These are phyloP conservation scores for Mizuhopecten yessoensis DNA, from an alignment of 1,140 invertebrate genomes.

Conservation along the genomic window DNA sequence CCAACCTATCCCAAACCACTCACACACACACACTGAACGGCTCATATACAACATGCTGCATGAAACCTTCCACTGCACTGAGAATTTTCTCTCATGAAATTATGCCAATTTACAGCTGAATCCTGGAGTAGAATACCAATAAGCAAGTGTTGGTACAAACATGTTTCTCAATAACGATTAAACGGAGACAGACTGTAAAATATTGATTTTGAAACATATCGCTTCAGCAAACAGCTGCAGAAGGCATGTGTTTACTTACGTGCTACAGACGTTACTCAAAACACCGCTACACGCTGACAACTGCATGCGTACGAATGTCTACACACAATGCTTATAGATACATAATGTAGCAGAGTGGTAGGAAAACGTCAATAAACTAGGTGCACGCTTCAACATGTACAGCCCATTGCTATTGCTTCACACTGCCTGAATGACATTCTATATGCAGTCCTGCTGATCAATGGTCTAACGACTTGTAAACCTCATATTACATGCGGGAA, in stretches of 20 bases:
- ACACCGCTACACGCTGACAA: not conserved
- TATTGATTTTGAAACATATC: not conserved
- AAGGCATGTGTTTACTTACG: conserved; percentile 34
- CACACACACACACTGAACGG: too few relatives aligned
- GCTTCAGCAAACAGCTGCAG: conserved; percentile 36
- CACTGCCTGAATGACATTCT: not conserved
- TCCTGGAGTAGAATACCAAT: not conserved
- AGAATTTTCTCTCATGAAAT: not conserved
- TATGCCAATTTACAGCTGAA: not conserved
- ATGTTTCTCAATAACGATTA: not conserved
- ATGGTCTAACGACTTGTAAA: not conserved
- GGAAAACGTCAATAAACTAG: not conserved
- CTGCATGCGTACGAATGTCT: not conserved
- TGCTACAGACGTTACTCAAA: not conserved
- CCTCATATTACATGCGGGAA: not conserved
- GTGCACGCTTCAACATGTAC: conserved; percentile 31
- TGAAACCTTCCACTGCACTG: too few relatives aligned
- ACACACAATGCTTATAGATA: not conserved
- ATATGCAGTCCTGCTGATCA: not conserved
- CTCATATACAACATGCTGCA: too few relatives aligned
- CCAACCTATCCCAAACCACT: too few relatives aligned
- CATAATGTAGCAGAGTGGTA: not conserved
- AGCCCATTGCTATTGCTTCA: not conserved
- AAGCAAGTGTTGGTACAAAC: not conserved
- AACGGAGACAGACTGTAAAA: not conserved